phyloP scores from a whole-genome alignment of 2,888 invertebrate genomes.

The Camptogramma bilineatum region DNA sequence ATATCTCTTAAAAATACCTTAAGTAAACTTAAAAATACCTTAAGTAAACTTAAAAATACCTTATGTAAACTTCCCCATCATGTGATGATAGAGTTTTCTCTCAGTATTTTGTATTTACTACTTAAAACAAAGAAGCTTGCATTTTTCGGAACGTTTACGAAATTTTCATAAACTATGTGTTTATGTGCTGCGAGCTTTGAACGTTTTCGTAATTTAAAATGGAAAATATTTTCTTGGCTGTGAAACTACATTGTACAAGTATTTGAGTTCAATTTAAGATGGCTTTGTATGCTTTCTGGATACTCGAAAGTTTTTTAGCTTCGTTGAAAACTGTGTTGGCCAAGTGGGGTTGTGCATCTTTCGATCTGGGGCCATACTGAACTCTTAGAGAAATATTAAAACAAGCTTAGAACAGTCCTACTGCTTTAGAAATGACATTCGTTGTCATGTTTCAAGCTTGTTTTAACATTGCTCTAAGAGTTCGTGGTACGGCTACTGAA shows the following conservation, averaged over 20 bases:
- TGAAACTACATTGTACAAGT: constrained; percentile 6
- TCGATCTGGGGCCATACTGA: too few relatives aligned
- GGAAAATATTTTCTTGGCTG: constrained; percentile 13
- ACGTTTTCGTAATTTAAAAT: constrained; percentile 20
- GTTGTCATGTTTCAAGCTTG: too few relatives aligned
- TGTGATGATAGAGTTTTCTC: constrained; percentile 32
- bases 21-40: too few relatives aligned
- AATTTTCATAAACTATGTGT: constrained; percentile 28
- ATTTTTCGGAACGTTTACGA: constrained; percentile 34
- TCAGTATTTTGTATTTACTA: constrained; percentile 47
- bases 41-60: too few relatives aligned
- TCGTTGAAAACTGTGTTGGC: too few relatives aligned
- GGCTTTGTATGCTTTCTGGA: not conserved
- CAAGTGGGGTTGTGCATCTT: too few relatives aligned
- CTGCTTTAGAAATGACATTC: too few relatives aligned
- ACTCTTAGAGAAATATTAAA: too few relatives aligned
- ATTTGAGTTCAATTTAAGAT: too few relatives aligned
- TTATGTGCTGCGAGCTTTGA: constrained; percentile 18
- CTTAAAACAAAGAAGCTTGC: constrained; percentile 47
- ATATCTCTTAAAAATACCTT: not conserved
- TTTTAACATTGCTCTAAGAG: too few relatives aligned
- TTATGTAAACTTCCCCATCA: constrained; percentile 42
- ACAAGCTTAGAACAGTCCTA: too few relatives aligned
- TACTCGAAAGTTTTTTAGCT: not conserved
- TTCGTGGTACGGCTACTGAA: too few relatives aligned